Percentiles rank a stretch among this genome's conserved stretches.
phyloP scores from a whole-genome alignment of 2,113 vertebrate genomes.

The Ochotona curzoniae region DNA sequence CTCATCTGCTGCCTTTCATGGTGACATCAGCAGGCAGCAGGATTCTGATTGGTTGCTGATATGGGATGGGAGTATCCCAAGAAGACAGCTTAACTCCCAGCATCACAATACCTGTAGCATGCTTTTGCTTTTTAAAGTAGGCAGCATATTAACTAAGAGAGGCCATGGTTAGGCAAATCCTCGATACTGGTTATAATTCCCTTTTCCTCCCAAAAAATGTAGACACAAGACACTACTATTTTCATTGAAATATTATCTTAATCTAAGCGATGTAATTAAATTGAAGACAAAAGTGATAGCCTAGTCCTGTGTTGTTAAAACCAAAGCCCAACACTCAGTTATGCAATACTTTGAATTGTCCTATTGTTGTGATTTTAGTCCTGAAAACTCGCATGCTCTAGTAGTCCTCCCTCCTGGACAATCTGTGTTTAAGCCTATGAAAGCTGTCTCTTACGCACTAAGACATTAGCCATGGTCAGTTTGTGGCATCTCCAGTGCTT shows the following conservation, averaged over 20 bases:
- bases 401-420: neutral
- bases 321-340: neutral
- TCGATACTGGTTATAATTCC: neutral
- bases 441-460: neutral
- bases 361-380: neutral
- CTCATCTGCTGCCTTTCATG: no score
- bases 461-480: neutral
- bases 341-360: neutral
- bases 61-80: no score
- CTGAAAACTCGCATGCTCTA: neutral
- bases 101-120: neutral
- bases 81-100: neutral
- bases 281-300: neutral
- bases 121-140: conserved; percentile 17
- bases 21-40: no score
- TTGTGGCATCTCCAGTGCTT: conserved; percentile 2
- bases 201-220: neutral
- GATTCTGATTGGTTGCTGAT: no score
- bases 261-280: neutral
- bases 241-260: conserved; percentile 1
- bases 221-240: neutral
- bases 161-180: neutral
- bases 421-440: neutral
- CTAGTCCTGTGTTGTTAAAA: neutral
- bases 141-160: neutral